phyloP scores from a whole-genome alignment of 2,797 vertebrate species.

The Zalophus californianus region DNA sequence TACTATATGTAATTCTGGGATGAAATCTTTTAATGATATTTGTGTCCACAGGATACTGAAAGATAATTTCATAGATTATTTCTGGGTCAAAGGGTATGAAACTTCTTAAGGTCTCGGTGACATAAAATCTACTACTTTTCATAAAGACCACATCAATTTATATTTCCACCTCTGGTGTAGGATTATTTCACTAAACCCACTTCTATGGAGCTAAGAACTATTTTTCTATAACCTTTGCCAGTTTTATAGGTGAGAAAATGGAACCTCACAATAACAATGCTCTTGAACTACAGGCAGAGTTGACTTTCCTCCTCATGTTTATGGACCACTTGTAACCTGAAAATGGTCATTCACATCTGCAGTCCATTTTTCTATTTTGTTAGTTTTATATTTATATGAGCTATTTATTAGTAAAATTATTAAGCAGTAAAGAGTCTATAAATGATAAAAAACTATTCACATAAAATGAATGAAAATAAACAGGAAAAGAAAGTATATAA shows the following conservation, averaged over 20 bases:
- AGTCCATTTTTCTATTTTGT: background rate
- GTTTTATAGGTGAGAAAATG: conserved; percentile 21
- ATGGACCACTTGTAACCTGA: background rate
- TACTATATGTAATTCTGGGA: background rate
- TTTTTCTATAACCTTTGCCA: background rate
- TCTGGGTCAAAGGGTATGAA: background rate
- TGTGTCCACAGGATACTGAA: background rate
- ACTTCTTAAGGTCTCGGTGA: background rate
- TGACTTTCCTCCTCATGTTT: background rate
- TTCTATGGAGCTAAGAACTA: background rate
- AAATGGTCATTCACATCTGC: background rate
- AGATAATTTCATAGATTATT: conserved; percentile 20
- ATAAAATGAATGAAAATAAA: background rate
- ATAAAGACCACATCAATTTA: background rate
- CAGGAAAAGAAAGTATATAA: background rate
- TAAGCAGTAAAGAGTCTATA: background rate
- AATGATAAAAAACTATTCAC: background rate
- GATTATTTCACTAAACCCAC: background rate
- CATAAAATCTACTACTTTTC: conserved; percentile 1
- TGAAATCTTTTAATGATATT: background rate
- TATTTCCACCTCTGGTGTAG: background rate
- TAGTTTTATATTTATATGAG: background rate
- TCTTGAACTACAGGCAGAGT: background rate
- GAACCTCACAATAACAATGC: background rate
- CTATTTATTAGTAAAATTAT: conserved; percentile 24